Conservation (phyloP, 2,113 vertebrate genomes). For the Istiophorus platypterus region DNA sequence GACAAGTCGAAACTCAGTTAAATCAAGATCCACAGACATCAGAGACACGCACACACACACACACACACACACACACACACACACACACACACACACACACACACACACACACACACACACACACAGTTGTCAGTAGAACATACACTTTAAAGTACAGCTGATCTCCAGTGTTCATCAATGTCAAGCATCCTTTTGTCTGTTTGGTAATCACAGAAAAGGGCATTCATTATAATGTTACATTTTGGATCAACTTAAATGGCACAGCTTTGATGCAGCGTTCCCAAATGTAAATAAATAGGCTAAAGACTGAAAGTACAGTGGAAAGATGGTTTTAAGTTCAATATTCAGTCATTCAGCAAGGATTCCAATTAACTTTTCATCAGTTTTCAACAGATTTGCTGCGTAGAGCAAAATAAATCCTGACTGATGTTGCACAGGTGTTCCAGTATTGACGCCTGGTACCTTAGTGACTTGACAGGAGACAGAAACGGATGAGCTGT, state of each 20-base stretch:
- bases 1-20: not conserved
- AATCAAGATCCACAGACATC: not conserved
- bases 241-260: too few relatives aligned
- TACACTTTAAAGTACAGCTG: not conserved
- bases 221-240: not conserved
- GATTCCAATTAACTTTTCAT: slow-evolving; percentile 3
- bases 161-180: not conserved
- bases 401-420: not conserved
- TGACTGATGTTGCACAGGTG: slow-evolving; percentile 1
- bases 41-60: not conserved
- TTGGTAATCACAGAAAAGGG: not conserved
- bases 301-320: not conserved
- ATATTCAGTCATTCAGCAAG: slow-evolving; percentile 6
- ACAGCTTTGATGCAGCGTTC: too few relatives aligned
- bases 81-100: not conserved
- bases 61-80: not conserved
- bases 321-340: not conserved
- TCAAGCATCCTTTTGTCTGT: not conserved
- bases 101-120: not conserved
- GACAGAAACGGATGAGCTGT: slow-evolving; percentile 7
- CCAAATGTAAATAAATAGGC: not conserved
- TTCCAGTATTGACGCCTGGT: not conserved
- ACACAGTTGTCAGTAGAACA: not conserved
- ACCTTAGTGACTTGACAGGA: not conserved
- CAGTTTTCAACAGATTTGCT: slow-evolving; percentile 16